Evolutionary conservation across 1,140 invertebrate genomes (phyloP), one percentile per base, ranked within the genome.

Genomic region (Drosophila neocordata): DNA sequence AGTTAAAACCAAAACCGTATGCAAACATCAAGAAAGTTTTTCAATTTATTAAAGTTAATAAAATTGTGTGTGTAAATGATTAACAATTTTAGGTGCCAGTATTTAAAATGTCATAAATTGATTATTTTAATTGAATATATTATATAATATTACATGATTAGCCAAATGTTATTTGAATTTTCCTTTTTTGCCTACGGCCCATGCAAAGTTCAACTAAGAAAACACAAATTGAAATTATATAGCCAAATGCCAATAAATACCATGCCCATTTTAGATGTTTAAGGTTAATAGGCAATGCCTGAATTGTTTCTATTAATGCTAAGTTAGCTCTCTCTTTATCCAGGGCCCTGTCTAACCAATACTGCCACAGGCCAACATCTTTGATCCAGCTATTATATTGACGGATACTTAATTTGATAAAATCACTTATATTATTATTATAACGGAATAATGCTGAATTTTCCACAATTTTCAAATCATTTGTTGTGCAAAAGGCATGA

Each of bases 221-320:
- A 6, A 55, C 7, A 0, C 11, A 34, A 34, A 34, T 24, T 0
- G 53, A 31, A 15, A 55, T 8, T 1, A 34, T 55, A 18, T 55
- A 55, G 13, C 53, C 53, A 15, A 34, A 11, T 55, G 27, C 13
- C 15, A 55, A 15, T 15, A 34, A 15, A 34, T 55, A 55, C 53
- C 53, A 55, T 13, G 31, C 24, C 53, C 53, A 55, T 15, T 31
- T 55, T 2, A 55, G 15, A 7, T 34, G 3, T 0, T 15, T 13
- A 15, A 34, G 4, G 5, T 13, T 13, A n/a, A 55, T 27, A 18
- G 53, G 53, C 1, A 44, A 3, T 2, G 8, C 41, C 7, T 44
- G 41, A 2, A 13, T 8, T 9, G 15, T 8, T 1, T 13, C 7
- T 18, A 44, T 44, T 3, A 9, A 18, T 9, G 13, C 15, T 38